Percentiles rank a stretch among this genome's conserved stretches.
Evolutionary conservation across 1,140 invertebrate species (phyloP).

Genomic region (Elymnias hypermnestra): DNA sequence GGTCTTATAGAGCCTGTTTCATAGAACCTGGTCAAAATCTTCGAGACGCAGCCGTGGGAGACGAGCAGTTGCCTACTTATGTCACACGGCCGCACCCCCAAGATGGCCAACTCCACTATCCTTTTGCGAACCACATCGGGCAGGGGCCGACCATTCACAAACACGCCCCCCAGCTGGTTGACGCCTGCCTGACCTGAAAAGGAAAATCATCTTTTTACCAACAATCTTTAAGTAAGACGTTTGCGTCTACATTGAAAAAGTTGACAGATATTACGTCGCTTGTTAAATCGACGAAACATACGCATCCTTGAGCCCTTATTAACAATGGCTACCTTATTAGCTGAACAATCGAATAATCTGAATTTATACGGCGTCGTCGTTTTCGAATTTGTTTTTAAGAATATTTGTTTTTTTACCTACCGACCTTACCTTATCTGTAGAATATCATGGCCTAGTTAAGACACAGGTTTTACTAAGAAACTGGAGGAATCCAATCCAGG

Average conservation of each 20-base stretch:
- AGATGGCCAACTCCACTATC: conserved; percentile 94
- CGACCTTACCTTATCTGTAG: too few relatives aligned
- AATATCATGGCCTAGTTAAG: too few relatives aligned
- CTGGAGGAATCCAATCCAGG: too few relatives aligned
- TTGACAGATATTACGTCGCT: conserved; percentile 6
- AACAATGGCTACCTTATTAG: not conserved
- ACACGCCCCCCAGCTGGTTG: conserved; percentile 96
- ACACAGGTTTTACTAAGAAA: too few relatives aligned
- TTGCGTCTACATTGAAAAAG: conserved; percentile 10
- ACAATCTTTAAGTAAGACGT: conserved; percentile 1
- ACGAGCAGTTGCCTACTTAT: conserved; percentile 96
- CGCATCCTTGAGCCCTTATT: not conserved
- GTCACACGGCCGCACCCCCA: conserved; percentile 95
- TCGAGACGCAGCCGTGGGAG: conserved; percentile 93
- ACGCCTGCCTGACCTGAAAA: conserved; percentile 93
- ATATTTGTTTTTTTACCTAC: too few relatives aligned
- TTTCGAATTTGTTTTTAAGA: not conserved
- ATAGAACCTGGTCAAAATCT: conserved; percentile 97
- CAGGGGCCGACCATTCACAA: conserved; percentile 95
- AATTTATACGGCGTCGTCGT: not conserved
- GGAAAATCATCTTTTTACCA: conserved; percentile 8
- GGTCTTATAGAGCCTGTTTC: conserved; percentile 95
- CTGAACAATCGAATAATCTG: conserved; percentile 3
- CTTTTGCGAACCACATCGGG: conserved; percentile 95
- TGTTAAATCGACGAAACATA: conserved; percentile 4